Base-by-base conservation (phyloP, 2,797 vertebrate species). In the Sebastolobus altivelis region DNA sequence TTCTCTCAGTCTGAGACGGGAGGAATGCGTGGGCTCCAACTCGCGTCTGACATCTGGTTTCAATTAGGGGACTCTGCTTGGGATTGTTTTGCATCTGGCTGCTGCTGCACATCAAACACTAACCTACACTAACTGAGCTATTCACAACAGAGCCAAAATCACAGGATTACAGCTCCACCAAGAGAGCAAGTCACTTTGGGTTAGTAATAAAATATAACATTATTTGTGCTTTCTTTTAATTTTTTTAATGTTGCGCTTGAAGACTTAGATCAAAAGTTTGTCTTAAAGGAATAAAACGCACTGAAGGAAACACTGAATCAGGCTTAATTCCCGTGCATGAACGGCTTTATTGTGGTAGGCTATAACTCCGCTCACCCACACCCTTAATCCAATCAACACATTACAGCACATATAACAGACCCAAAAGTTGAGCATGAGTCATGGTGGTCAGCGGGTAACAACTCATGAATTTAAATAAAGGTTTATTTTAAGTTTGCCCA, bases 41-140 rank as follows among this genome's bases (percentile, higher is more conserved):
- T 85, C 72, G 75, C 65, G 89, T 86, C 90, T 77, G 22, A 97
- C 98, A 99, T 99, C 98, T 99, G 98, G 96, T 95, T 96, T 85
- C 94, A 92, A 96, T 99, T 97, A 97, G 88, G 89, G 93, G 94
- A 91, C 90, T 94, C 93, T 94, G 94, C 94, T 94, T 92, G 94
- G 95, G 95, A 94, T 93, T 92, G 93, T 96, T 97, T 96, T 96
- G 96, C 96, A 94, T 96, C 94, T 96, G 90, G 79, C 88, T 65
- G 65, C 84, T 79, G 82, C 84, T 79, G 88, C 88, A 85, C 85
- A 88, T 93, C 84, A 91, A 86, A 87, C 86, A 83, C 52, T 55
- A 78, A 73, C 72, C 77, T 82, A 60, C 56, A 31, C 67, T n/a
- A 22, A 58, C 29, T 68, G n/a, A 76, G 58, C n/a, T 75, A 49